Evolutionary conservation across 2,888 invertebrate species (phyloP), one percentile per base, ranked within the genome.

Genomic region (Lasioglossum zephyrum): DNA sequence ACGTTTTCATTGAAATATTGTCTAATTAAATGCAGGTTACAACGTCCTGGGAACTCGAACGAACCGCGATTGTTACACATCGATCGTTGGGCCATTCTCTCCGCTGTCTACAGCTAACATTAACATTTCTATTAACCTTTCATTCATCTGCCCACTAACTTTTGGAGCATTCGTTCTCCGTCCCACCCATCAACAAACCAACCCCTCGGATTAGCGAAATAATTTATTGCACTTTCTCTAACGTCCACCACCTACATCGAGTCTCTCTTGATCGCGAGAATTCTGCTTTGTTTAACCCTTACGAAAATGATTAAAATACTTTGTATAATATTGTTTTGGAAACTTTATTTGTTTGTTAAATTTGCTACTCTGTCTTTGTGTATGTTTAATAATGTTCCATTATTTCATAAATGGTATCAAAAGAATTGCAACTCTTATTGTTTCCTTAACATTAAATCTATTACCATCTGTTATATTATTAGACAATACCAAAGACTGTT

Each of bases 181-280:
- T 79, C 80, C 87, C 83, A 87, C 80, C 82, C 44, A 80, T 77
- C 80, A 63, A 36, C 70, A 81, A 86, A 41, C 73, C 86, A 84
- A 79, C 84, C 70, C 84, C 81, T 74, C 82, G 69, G 81, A 86
- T 89, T 88, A 88, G 74, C 57, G 70, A 79, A 79, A 84, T 82
- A 90, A 89, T 89, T 89, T 89, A 89, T 90, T 75, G 79, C 86
- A 86, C 84, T 88, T 86, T 88, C 88, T 86, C 89, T 79, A 63
- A 76, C 49, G 77, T 26, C 73, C 36, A 11, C 84, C 88, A 82
- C 88, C 82, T 82, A 90, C 86, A 86, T 77, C 44, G 49, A 47
- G 8, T 36, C 53, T 60, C 60, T 66, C 60, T 57, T 73, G 53
- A 63, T 47, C 49, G 80, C 16, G 79, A 53, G 84, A 81, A 81